Base-by-base conservation (phyloP, 2,888 invertebrate species). In the Amblyjoppa fuscipennis region DNA sequence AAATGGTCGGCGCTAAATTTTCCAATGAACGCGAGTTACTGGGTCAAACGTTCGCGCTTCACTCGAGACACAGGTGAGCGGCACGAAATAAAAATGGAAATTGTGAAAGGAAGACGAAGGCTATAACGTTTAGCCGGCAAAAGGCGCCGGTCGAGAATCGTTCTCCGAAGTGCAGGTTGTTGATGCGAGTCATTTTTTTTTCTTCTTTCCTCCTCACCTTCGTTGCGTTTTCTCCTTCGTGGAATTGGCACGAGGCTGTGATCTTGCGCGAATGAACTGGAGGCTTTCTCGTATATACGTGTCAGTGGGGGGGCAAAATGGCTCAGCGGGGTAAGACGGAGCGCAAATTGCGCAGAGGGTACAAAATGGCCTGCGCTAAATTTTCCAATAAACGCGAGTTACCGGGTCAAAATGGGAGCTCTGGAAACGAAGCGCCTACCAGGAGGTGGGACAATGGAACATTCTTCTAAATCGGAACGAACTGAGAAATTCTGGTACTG, bases 31-130 rank as follows among this genome's bases (percentile, higher is more conserved):
- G 16, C 3, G 45, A 13, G 9, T 45, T 13, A 5, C 4, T 13
- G 45, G 45, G 16, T 45, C 16, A 4, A 45, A 41, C 9, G 79
- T 53, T 75, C 41, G 70, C 79, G 69, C 70, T 79, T 70, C 69
- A 79, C 79, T 83, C 74, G 73, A 79, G 79, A 83, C 74, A 75
- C 79, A 53, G 64, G 38, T 45, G 7, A 64, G 69, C 49, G 75
- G 59, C 53, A 25, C 28, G 25, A 51, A 16, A 28, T 2, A 59
- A 9, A 20, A 31, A 28, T 64, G 13, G 41, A 49, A 51, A 61
- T 51, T 11, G 34, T 49, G 45, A 20, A 53, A 25, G 66, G 53
- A 51, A 53, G 28, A 83, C 51, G 64, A 61, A 77, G 75, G 20
- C 20, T 56, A 78, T 38, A 68, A 56, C 61, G 71, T 51, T 51